Base-by-base conservation (phyloP, 1,140 invertebrate genomes). In the Sycophaga agraensis region DNA sequence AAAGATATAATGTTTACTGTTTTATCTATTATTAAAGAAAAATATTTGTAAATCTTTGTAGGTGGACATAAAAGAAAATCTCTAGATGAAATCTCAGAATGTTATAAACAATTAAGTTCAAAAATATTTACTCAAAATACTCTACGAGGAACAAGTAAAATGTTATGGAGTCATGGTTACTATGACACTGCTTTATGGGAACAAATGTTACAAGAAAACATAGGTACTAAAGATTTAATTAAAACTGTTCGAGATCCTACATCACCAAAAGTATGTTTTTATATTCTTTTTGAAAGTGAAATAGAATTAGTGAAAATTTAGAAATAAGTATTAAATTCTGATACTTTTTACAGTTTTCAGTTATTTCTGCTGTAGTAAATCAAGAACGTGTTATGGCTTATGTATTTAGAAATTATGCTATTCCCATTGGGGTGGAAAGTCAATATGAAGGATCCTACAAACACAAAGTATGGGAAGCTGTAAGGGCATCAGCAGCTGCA, bases 151-250 rank as follows among this genome's bases (percentile, higher is more conserved):
- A 89, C 91, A 1, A 88, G 89, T 43, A 88, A 87, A 64, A 80
- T 97, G 21, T 84, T 97, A 5, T 91, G 89, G 87, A 89, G 86
- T 60, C 92, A 96, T 77, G 89, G 92, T 0, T 97, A 95, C 79
- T 97, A 97, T 79, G 91, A 97, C 73, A 93, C 93, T 1, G 83
- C 85, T 1, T 80, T 89, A 2, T 97, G 92, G 91, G 91, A 96
- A 73, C 82, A 88, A 67, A 84, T 97, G 67, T 77, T 98, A 2
- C 86, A 88, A 76, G 82, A 87, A 56, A 84, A 89, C 71, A 74
- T 93, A 24, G 88, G 89, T 7, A 87, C 89, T 54, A 83, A 76
- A 43, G 79, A 80, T 22, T 78, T 94, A 24, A 89, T 91, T 39
- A 84, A 88, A 68, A 87, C 87, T 22, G 75, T 83, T 26, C 81